Evolutionary conservation across 2,797 vertebrate species (phyloP).

Genomic region (Smutsia temminckii): DNA sequence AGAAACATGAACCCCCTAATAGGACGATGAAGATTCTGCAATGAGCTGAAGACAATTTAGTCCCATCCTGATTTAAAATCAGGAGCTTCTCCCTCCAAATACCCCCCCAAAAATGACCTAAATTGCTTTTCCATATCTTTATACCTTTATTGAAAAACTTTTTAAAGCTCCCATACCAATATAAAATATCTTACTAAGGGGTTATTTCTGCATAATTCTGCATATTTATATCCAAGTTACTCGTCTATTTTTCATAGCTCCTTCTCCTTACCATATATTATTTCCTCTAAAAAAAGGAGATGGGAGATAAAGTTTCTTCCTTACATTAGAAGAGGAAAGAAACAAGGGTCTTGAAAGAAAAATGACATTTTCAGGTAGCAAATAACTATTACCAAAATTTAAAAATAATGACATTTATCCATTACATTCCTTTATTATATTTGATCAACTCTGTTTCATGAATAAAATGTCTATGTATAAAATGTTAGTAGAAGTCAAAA

Average conservation of each 20-base stretch:
- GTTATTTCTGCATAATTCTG: background rate
- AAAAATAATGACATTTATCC: background rate
- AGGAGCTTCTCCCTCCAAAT: background rate
- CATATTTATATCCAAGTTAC: background rate
- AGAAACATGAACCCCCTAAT: rapidly evolving
- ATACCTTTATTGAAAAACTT: background rate
- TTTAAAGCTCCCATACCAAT: background rate
- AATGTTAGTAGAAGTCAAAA: background rate
- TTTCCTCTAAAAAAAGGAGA: background rate
- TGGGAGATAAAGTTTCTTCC: background rate
- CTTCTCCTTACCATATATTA: background rate
- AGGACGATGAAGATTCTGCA: rapidly evolving
- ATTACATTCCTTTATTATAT: background rate
- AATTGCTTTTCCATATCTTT: background rate
- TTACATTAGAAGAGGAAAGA: background rate
- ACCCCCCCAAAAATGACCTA: rapidly evolving
- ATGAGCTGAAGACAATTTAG: rapidly evolving
- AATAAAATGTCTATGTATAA: conserved; percentile 4
- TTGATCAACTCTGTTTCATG: background rate
- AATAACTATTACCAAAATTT: background rate
- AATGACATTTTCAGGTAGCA: background rate
- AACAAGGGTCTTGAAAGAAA: background rate
- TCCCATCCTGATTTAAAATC: background rate
- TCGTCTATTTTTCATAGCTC: background rate
- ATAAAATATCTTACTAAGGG: background rate